These are phyloP conservation scores for Stictonetta naevosa DNA, from an alignment of 2,113 vertebrate species.

Conservation along the genomic window DNA sequence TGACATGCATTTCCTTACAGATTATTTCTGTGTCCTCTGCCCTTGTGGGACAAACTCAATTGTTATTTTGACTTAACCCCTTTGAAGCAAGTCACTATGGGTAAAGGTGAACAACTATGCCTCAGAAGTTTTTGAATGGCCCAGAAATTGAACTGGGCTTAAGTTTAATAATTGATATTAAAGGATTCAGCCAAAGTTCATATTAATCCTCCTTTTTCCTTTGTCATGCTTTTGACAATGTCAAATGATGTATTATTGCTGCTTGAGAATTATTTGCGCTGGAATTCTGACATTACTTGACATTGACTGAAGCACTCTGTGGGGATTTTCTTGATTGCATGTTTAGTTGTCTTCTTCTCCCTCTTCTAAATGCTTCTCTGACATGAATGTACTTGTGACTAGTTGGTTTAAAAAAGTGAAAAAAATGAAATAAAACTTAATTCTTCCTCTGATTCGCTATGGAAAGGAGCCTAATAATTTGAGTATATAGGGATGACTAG, in stretches of 20 bases:
- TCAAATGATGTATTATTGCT: background rate
- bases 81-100: background rate
- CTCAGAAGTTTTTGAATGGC: background rate
- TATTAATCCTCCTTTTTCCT: background rate
- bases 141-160: background rate
- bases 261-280: background rate
- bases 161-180: background rate
- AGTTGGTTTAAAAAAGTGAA: background rate
- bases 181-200: background rate
- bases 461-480: background rate
- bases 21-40: constrained; percentile 30
- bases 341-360: constrained; percentile 32
- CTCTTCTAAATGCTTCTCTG: background rate
- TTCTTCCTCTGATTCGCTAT: background rate
- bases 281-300: background rate
- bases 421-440: background rate
- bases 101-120: background rate
- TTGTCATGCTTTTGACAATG: background rate
- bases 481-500: background rate
- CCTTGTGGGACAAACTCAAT: background rate
- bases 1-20: background rate
- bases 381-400: background rate
- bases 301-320: background rate
- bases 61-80: background rate
- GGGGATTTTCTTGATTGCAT: constrained; percentile 14